Percentiles rank a stretch among this genome's conserved stretches.
phyloP scores from a whole-genome alignment of 2,797 vertebrate genomes.

The Alfaro cultratus region DNA sequence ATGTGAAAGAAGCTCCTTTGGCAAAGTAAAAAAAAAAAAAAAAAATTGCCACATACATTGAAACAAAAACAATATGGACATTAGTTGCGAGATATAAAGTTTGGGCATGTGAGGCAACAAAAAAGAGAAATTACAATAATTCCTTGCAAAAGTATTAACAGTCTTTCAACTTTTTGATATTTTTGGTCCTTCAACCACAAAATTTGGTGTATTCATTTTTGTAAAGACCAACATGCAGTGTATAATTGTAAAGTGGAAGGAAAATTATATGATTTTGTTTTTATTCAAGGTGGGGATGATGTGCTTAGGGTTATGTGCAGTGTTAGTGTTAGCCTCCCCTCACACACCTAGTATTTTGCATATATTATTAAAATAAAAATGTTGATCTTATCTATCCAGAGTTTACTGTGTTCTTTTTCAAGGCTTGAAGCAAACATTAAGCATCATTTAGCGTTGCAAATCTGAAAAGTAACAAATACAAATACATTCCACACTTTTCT shows the following conservation, averaged over 20 bases:
- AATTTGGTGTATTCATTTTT: neutral
- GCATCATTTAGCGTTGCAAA: neutral
- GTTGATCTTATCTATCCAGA: neutral
- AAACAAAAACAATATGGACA: neutral
- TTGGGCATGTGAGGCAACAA: neutral
- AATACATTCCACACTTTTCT: neutral
- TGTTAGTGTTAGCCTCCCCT: neutral
- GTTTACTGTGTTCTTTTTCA: neutral
- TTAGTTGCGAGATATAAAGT: neutral
- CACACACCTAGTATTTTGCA: neutral
- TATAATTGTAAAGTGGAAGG: neutral
- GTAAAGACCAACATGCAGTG: neutral
- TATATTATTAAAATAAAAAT: neutral
- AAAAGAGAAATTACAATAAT: neutral
- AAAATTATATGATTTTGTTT: neutral
- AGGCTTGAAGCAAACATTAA: neutral
- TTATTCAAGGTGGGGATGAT: neutral
- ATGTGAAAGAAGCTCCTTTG: neutral
- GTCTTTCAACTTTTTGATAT: neutral
- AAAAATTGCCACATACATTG: neutral
- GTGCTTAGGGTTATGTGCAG: neutral
- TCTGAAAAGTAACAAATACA: neutral
- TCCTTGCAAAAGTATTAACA: neutral
- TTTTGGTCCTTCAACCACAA: neutral
- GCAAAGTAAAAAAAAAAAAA: neutral